A percentile compares a stretch with the other conserved stretches of the same genome.
phyloP scores from a whole-genome alignment of 1,140 invertebrate species.

The Nasonia giraulti region DNA sequence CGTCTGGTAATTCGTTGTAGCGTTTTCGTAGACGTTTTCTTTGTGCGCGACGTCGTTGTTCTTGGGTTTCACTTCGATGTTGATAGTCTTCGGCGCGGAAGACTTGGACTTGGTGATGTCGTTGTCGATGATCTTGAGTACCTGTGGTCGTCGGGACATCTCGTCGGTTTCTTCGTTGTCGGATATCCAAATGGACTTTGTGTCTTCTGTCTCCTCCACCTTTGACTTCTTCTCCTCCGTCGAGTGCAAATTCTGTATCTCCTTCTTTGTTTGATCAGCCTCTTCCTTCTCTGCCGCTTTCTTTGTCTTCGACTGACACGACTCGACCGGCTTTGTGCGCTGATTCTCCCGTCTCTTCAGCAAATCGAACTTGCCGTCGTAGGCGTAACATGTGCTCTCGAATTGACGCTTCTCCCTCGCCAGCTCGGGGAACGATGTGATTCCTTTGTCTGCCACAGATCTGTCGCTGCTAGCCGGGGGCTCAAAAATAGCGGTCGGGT shows the following conservation, averaged over 20 bases:
- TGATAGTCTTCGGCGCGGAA: background rate
- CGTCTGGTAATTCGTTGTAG: background rate
- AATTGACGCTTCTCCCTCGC: slow-evolving; percentile 18
- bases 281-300: background rate
- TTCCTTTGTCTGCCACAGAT: background rate
- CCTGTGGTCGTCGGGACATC: slow-evolving; percentile 71
- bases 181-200: slow-evolving; percentile 68
- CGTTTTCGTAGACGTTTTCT: slow-evolving; percentile 15
- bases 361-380: background rate
- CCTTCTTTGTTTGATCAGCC: background rate
- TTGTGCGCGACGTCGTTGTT: background rate
- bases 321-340: background rate
- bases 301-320: background rate
- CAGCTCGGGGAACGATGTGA: slow-evolving; percentile 34
- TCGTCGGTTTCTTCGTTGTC: slow-evolving; percentile 61
- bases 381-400: background rate
- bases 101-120: slow-evolving; percentile 64
- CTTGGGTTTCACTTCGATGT: background rate
- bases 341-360: background rate
- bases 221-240: background rate
- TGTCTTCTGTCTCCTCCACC: slow-evolving; percentile 64
- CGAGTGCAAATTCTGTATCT: background rate
- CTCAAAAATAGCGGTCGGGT: background rate
- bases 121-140: slow-evolving; percentile 70
- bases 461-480: background rate